Evolutionary conservation across 2,113 vertebrate species (phyloP), one percentile per base, ranked within the genome.

Genomic region (Notiomystis cincta): DNA sequence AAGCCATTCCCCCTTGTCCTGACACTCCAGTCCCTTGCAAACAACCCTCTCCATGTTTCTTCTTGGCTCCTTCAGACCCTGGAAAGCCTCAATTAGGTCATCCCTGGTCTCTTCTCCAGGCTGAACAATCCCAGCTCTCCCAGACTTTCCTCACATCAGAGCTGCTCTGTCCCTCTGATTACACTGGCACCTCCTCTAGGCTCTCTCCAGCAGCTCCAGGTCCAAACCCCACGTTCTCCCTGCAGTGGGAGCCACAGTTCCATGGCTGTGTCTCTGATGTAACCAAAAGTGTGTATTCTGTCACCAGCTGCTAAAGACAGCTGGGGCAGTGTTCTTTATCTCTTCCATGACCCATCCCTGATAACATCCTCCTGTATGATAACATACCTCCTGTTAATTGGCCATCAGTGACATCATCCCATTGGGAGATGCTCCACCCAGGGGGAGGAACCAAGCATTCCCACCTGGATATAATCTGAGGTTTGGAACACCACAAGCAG

Each of bases 81-180:
- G 40, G 0, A 40, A 21, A 10, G 31, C 24, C 57, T 8, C 57
- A 31, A 0, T 64, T 0, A 22, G 20, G 2, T 64, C 65, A 56
- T 13, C 20, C 19, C 45, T 0, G 0, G 1, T 40, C 13, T 62
- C 40, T 0, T 22, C 21, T 50, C 66, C 57, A 48, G 42, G 31
- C 38, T 72, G 76, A 48, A 33, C 66, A 64, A 9, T 4, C 10
- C 66, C 50, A 72, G 0, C 44, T 58, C 17, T 56, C 11, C 10
- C 65, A 88, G 40, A 48, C 85, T 18, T 71, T 10, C 42, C 42
- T 88, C 58, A 14, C 58, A 81, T 50, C 86, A 73, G 76, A 81
- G 51, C 86, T 81, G 51, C 44, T 44, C 77, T 58, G 65, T 37
- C 67, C 44, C 67, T 65, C 44, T 81, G 51, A 0, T 19, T 66